phyloP scores from a whole-genome alignment of 2,113 vertebrate genomes.

The Chaenocephalus aceratus region DNA sequence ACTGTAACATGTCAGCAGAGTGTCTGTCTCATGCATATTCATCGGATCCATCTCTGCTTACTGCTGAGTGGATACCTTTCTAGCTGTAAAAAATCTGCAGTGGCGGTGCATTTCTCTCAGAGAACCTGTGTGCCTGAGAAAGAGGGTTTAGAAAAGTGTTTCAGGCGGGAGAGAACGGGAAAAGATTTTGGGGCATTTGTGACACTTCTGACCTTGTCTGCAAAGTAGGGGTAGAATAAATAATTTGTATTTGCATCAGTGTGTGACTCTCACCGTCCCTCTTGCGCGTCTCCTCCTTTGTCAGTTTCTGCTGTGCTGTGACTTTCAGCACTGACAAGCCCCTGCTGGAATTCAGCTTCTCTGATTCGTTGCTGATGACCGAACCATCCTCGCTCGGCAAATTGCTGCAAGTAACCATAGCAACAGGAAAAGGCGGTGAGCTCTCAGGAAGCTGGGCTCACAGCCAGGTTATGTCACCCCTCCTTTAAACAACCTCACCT shows the following conservation, averaged over 20 bases:
- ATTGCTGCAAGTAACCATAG: constrained; percentile 97
- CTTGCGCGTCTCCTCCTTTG: constrained; percentile 91
- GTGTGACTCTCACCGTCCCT: constrained; percentile 88
- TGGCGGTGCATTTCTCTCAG: constrained; percentile 32
- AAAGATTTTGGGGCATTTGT: constrained; percentile 13
- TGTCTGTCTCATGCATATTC: constrained; percentile 75
- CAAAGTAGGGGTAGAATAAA: constrained; percentile 30
- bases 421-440: constrained; percentile 92
- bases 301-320: constrained; percentile 91
- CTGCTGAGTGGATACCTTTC: constrained; percentile 65
- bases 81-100: constrained; percentile 53
- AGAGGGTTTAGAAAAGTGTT: constrained; percentile 27
- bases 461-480: constrained; percentile 84
- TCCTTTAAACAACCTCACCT: constrained; percentile 63
- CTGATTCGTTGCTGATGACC: constrained; percentile 96
- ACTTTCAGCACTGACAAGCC: constrained; percentile 88
- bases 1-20: constrained; percentile 72
- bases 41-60: constrained; percentile 51
- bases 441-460: constrained; percentile 72
- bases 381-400: constrained; percentile 96
- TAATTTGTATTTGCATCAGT: constrained; percentile 55
- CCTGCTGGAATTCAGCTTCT: constrained; percentile 89
- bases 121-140: constrained; percentile 26
- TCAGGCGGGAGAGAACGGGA: constrained; percentile 7
- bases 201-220: constrained; percentile 51